Conservation (phyloP, 2,113 vertebrate species). For the Tauraco erythrolophus region DNA sequence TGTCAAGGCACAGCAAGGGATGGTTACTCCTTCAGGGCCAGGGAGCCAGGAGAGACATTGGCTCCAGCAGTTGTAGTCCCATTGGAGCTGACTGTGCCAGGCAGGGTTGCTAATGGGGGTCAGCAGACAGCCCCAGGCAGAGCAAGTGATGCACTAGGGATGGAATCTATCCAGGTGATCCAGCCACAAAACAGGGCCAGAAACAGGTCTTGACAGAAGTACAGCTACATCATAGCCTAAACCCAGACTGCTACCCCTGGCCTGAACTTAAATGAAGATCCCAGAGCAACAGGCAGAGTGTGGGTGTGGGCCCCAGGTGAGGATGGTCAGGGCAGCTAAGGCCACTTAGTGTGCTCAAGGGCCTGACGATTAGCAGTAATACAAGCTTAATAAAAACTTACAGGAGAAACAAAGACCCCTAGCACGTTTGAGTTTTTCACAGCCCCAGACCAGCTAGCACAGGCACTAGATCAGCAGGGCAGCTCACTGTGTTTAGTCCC, state of each 20-base stretch:
- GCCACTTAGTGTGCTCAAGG: neutral
- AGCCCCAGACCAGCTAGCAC: neutral
- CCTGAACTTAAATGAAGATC: neutral
- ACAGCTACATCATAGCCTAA: neutral
- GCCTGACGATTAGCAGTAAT: neutral
- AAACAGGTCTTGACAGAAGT: neutral
- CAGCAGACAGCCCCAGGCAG: neutral
- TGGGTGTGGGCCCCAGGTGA: neutral
- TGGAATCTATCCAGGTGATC: neutral
- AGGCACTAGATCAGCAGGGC: neutral
- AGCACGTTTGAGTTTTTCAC: neutral
- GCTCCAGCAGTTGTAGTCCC: too few species aligned
- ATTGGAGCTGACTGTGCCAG: accelerated
- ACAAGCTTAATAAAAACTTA: neutral
- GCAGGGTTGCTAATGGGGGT: neutral
- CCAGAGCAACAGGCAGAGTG: neutral
- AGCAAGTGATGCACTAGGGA: neutral
- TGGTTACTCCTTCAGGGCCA: neutral
- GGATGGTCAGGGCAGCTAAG: neutral
- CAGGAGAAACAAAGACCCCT: neutral
- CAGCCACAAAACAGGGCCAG: neutral
- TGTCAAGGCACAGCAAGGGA: neutral
- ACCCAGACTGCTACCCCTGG: accelerated
- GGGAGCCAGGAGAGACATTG: accelerated
- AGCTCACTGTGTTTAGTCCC: neutral